Percentiles rank a stretch among this genome's conserved stretches.
These are phyloP conservation scores for Brachyhypopomus gauderio DNA, from an alignment of 2,113 vertebrate species.

Conservation along the genomic window DNA sequence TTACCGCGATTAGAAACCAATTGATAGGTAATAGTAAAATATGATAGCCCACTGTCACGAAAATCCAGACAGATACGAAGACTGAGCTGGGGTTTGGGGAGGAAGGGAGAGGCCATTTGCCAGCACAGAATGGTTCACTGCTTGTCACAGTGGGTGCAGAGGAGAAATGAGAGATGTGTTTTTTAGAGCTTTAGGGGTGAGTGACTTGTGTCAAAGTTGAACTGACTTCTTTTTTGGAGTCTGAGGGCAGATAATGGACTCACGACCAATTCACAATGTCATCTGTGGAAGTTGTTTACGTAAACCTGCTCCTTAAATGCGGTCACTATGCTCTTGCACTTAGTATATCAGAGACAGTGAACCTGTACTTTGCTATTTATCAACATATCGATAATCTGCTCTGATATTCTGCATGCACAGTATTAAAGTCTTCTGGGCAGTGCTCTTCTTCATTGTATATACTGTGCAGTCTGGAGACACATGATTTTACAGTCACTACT, in stretches of 20 bases:
- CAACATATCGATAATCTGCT: too few relatives aligned
- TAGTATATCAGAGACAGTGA: too few relatives aligned
- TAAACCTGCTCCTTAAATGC: too few relatives aligned
- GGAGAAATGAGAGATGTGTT: background rate
- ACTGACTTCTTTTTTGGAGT: conserved; percentile 19
- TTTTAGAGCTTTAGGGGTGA: background rate
- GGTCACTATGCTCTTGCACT: too few relatives aligned
- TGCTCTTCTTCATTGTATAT: too few relatives aligned
- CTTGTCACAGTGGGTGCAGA: background rate
- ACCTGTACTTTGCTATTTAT: too few relatives aligned
- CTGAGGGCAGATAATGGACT: conserved; percentile 22
- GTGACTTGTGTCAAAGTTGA: conserved; percentile 2
- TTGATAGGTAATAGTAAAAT: conserved; percentile 86
- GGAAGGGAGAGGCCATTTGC: background rate
- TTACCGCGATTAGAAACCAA: conserved; percentile 84
- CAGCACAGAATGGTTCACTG: background rate
- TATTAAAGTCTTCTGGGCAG: too few relatives aligned
- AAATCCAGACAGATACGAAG: conserved; percentile 73
- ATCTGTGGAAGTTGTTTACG: too few relatives aligned
- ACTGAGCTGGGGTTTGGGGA: conserved; percentile 44
- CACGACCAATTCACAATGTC: too few relatives aligned
- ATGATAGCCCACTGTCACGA: conserved; percentile 74
- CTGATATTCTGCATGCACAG: too few relatives aligned
- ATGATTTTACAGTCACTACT: too few relatives aligned
- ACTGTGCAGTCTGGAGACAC: too few relatives aligned